A percentile compares a stretch with the other conserved stretches of the same genome.
phyloP scores from a whole-genome alignment of 2,113 vertebrate species.

The Dasyurus viverrinus region DNA sequence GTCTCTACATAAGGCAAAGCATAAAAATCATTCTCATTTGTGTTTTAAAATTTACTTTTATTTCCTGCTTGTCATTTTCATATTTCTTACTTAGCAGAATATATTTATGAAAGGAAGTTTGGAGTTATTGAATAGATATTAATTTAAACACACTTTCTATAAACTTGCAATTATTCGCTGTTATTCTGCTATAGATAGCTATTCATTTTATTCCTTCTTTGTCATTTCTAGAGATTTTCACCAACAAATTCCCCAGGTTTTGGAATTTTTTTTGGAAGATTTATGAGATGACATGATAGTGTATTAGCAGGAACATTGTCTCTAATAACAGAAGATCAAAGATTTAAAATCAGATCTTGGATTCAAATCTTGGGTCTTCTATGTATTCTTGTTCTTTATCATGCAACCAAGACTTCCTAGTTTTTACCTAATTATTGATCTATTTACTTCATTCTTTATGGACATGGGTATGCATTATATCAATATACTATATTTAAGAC shows the following conservation, averaged over 20 bases:
- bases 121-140: constrained; percentile 37
- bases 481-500: not conserved
- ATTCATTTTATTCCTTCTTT: constrained; percentile 34
- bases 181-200: constrained; percentile 30
- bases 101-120: not conserved
- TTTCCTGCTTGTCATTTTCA: not conserved
- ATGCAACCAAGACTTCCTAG: not conserved
- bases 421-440: not conserved
- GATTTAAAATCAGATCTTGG: not conserved
- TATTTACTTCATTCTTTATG: not conserved
- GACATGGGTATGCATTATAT: not conserved
- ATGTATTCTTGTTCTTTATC: not conserved
- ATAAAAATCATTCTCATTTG: not conserved
- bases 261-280: not conserved
- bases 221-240: constrained; percentile 45
- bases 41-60: not conserved
- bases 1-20: not conserved
- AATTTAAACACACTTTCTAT: constrained; percentile 38
- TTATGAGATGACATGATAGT: not conserved
- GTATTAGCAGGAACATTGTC: not conserved
- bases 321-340: not conserved
- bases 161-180: constrained; percentile 49
- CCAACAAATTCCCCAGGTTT: not conserved
- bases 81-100: constrained; percentile 3
- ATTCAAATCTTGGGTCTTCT: not conserved